Conservation (phyloP, 2,113 vertebrate genomes). For the Mobula hypostoma region DNA sequence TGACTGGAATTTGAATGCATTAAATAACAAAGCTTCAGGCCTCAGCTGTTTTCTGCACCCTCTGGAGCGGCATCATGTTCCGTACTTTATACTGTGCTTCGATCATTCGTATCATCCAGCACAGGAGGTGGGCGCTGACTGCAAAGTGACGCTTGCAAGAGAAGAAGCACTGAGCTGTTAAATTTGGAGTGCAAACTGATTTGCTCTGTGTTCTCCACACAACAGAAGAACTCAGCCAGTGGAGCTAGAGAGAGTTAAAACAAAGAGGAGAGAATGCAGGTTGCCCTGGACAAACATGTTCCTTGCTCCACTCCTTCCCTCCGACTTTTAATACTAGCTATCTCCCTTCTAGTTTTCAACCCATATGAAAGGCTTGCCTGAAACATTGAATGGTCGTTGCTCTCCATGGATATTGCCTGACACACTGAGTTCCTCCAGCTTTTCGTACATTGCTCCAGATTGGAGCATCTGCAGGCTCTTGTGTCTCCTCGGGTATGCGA, state of each 20-base stretch:
- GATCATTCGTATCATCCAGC: neutral
- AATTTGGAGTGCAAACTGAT: neutral
- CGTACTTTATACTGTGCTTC: neutral
- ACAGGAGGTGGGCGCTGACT: neutral
- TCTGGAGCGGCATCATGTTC: neutral
- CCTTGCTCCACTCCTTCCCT: no score
- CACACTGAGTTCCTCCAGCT: no score
- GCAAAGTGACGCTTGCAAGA: neutral
- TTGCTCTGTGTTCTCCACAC: neutral
- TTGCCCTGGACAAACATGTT: neutral
- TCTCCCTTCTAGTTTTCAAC: no score
- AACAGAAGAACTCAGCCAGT: neutral
- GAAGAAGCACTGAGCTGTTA: neutral
- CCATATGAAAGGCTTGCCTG: no score
- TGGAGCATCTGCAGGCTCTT: no score
- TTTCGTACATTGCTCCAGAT: no score
- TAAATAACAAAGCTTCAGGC: neutral
- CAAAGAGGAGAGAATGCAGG: neutral
- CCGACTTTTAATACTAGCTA: no score
- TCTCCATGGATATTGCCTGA: no score
- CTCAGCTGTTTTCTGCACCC: neutral
- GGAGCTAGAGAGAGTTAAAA: neutral
- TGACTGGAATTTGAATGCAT: conserved; percentile 22
- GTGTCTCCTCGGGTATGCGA: neutral
- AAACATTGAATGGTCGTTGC: no score